Percentiles rank a stretch among this genome's conserved stretches.
Conservation (phyloP, 1,140 invertebrate genomes). For the Probaryconus sp. region DNA sequence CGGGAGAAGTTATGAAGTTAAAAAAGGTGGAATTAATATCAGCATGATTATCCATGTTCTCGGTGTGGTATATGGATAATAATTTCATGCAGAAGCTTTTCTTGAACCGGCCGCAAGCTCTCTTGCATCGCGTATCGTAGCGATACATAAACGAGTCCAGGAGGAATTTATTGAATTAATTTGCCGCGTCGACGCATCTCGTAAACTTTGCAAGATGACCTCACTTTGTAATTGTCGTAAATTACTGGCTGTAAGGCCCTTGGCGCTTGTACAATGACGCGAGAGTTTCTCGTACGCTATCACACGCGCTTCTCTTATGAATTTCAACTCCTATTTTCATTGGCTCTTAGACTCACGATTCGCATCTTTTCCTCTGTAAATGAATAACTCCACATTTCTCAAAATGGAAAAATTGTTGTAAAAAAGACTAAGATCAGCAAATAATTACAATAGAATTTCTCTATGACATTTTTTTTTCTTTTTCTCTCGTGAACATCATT, state of each 20-base stretch:
- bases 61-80: constrained; percentile 7
- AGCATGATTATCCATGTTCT: not conserved
- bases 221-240: constrained; percentile 78
- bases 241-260: constrained; percentile 69
- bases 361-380: not conserved
- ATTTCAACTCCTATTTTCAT: constrained; percentile 42
- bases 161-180: constrained; percentile 79
- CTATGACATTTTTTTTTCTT: no score
- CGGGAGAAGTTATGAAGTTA: not conserved
- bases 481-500: no score
- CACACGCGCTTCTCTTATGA: constrained; percentile 43
- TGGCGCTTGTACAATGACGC: constrained; percentile 50
- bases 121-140: constrained; percentile 35
- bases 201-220: constrained; percentile 77
- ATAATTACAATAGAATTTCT: no score
- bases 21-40: constrained; percentile 4
- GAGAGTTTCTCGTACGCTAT: constrained; percentile 33
- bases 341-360: constrained; percentile 1
- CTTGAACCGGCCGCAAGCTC: constrained; percentile 25
- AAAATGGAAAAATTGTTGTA: no score
- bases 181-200: constrained; percentile 77
- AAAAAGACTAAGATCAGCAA: no score
- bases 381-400: not conserved
- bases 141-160: constrained; percentile 64
- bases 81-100: constrained; percentile 23